These are phyloP conservation scores for Onthophagus sagittarius DNA, from an alignment of 2,888 invertebrate genomes.

Conservation along the genomic window DNA sequence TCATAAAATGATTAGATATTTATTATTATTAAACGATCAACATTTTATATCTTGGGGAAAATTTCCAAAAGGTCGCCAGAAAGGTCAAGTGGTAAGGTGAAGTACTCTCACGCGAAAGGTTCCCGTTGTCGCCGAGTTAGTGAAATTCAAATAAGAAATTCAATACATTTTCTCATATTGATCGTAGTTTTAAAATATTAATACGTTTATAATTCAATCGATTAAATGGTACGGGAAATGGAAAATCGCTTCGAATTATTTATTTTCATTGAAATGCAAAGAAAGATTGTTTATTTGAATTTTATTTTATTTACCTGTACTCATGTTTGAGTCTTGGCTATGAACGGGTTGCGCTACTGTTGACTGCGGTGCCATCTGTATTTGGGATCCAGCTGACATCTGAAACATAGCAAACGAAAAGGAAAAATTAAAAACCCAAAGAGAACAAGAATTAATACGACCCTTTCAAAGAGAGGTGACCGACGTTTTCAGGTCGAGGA, in stretches of 20 bases:
- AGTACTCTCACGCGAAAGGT: neutral
- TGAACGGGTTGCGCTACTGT: slow-evolving; percentile 80
- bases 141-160: neutral
- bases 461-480: no score
- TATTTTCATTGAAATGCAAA: neutral
- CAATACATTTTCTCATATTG: no score
- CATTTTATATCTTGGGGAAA: neutral
- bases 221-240: neutral
- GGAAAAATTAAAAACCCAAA: neutral
- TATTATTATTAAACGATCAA: neutral
- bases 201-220: neutral
- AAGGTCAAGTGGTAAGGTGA: neutral
- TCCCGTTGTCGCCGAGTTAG: neutral
- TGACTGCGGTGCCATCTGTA: slow-evolving; percentile 96
- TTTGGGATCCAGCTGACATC: slow-evolving; percentile 96
- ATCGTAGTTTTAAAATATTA: neutral
- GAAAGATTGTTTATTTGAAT: no score
- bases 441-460: no score
- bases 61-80: neutral
- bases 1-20: no score
- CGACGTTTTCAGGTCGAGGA: no score
- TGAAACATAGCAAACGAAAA: slow-evolving; percentile 52
- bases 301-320: slow-evolving; percentile 69
- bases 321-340: slow-evolving; percentile 97
- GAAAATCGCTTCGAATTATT: neutral